Conservation (phyloP, 1,140 invertebrate genomes). For the Drosophila subobscura region DNA sequence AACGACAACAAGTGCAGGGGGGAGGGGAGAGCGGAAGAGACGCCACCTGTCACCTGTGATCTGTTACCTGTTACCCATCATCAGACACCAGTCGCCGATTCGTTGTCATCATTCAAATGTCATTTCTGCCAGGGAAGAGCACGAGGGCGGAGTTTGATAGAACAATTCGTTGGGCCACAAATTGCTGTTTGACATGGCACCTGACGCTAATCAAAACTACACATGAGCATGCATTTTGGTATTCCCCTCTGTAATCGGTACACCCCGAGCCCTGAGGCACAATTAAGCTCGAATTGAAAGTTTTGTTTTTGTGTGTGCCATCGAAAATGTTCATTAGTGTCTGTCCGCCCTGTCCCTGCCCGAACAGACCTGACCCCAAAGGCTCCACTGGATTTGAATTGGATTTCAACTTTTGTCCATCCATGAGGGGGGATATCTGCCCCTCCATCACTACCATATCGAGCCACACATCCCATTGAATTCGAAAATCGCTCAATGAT, state of each 20-base stretch:
- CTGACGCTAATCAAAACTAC: slow-evolving; percentile 76
- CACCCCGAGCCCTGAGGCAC: slow-evolving; percentile 5
- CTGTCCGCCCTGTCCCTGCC: slow-evolving; percentile 40
- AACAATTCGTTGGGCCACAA: slow-evolving; percentile 39
- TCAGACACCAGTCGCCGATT: slow-evolving; percentile 21
- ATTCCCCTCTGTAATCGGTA: too few species aligned
- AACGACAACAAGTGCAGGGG: slow-evolving; percentile 10
- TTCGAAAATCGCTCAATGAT: slow-evolving; percentile 74
- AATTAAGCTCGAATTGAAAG: slow-evolving; percentile 46
- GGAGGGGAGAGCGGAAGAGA: slow-evolving; percentile 29
- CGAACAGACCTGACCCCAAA: neutral
- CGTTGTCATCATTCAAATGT: slow-evolving; percentile 79
- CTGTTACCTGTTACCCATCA: slow-evolving; percentile 23
- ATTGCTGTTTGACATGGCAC: slow-evolving; percentile 80
- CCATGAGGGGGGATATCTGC: neutral
- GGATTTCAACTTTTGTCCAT: slow-evolving; percentile 24
- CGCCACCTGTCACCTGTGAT: slow-evolving; percentile 67
- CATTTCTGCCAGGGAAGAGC: slow-evolving; percentile 44
- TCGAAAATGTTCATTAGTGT: slow-evolving; percentile 68
- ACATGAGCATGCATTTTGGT: slow-evolving; percentile 42
- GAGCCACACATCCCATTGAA: slow-evolving; percentile 1
- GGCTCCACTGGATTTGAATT: slow-evolving; percentile 35
- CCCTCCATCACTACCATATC: slow-evolving; percentile 2
- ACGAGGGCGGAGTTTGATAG: too few species aligned
- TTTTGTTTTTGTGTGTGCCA: slow-evolving; percentile 31